phyloP scores from a whole-genome alignment of 1,140 invertebrate species.

The Babylonia areolata region DNA sequence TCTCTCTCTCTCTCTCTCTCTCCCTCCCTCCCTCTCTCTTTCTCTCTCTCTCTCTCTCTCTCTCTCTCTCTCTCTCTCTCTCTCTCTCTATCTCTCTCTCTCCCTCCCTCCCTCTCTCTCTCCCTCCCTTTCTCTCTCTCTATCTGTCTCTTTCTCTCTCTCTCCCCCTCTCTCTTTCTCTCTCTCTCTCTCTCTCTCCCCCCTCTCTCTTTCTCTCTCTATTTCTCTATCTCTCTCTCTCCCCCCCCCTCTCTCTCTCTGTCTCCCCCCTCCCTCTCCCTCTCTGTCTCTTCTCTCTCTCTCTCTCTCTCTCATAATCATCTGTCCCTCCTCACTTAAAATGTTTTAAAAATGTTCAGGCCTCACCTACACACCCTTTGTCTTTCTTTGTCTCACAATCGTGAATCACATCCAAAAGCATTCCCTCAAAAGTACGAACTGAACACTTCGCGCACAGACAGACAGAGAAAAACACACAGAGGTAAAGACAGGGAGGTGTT shows the following conservation, averaged over 20 bases:
- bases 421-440: too few species aligned
- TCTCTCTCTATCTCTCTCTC: neutral
- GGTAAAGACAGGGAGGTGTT: too few species aligned
- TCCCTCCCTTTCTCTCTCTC: neutral
- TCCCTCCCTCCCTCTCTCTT: neutral
- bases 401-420: too few species aligned
- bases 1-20: conserved; percentile 8
- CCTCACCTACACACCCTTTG: too few species aligned
- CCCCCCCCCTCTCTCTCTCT: neutral
- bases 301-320: neutral
- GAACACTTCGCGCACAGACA: too few species aligned
- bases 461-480: too few species aligned
- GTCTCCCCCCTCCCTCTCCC: neutral
- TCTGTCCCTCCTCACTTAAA: too few species aligned
- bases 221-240: neutral
- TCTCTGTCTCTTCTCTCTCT: conserved; percentile 2
- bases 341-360: too few species aligned
- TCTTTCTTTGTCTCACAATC: too few species aligned
- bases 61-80: neutral
- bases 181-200: too few species aligned
- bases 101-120: neutral
- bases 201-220: neutral
- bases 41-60: conserved; percentile 5
- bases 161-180: neutral
- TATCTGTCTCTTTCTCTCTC: neutral